Base-by-base conservation (phyloP, 2,113 vertebrate species). In the Coryphaenoides rupestris region DNA sequence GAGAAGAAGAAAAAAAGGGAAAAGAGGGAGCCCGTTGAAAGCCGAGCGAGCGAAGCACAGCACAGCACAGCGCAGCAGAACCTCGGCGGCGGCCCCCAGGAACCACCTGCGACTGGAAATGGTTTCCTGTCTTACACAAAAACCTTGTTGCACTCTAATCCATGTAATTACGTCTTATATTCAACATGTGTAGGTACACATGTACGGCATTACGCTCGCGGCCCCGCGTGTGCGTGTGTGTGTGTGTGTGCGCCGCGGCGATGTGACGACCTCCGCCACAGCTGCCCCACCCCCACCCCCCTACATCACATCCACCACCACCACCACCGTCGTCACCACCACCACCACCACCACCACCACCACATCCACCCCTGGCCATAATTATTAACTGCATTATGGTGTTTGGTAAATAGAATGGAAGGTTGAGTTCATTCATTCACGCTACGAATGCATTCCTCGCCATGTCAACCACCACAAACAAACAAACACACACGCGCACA, bases 41-140 rank as follows among this genome's bases (percentile, higher is more conserved):
- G 24, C 6, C 3, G 24, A 26, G 24, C 6, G 24, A 40, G 33
- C 33, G n/a, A n/a, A n/a, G n/a, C n/a, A n/a, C n/a, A n/a, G n/a
- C n/a, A n/a, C n/a, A n/a, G n/a, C n/a, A n/a, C n/a, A 55, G 53
- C 5, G 45, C n/a, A 77, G 70, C 61, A 66, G 77, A 74, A 74
- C 79, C 76, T 79, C 71, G 15, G 50, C 63, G 45, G 65, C 75
- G 77, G 81, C 84, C 79, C n/a, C 72, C 75, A 49, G 69, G 69
- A 79, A 82, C 76, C 78, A 87, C 82, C 84, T 86, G 84, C 77
- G 70, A 87, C 68, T 83, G 77, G 84, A 83, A 86, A 83, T 80
- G 72, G 78, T 87, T 84, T 87, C 80, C 82, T 82, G 82, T 77
- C 82, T 78, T 80, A 82, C 77, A 83, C 70, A 59, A 83, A n/a